Conservation (phyloP, 2,888 invertebrate species). For the Cryptophagus acutangulus region DNA sequence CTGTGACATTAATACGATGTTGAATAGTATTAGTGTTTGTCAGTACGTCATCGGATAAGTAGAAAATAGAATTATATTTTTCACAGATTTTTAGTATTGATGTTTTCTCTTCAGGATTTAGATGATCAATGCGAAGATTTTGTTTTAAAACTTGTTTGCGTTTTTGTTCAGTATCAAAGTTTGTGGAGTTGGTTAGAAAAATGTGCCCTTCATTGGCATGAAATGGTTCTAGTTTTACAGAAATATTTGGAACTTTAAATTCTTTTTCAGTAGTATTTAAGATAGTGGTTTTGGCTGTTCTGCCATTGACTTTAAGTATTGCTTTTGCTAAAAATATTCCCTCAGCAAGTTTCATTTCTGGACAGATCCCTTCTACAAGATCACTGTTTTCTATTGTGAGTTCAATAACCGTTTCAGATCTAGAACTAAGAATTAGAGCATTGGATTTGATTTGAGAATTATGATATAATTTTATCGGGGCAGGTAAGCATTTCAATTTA, state of each 20-base stretch:
- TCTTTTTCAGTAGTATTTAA: constrained; percentile 13
- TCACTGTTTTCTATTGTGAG: constrained; percentile 13
- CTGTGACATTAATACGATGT: too few relatives aligned
- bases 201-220: too few relatives aligned
- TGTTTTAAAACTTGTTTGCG: too few relatives aligned
- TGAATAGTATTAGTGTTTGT: too few relatives aligned
- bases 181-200: too few relatives aligned
- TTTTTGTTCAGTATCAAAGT: too few relatives aligned
- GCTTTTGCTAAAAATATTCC: constrained; percentile 12
- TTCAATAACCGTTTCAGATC: constrained; percentile 15
- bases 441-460: too few relatives aligned
- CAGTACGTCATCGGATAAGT: too few relatives aligned
- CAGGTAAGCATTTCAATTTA: constrained; percentile 3
- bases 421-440: constrained; percentile 5
- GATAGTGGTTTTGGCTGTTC: constrained; percentile 11
- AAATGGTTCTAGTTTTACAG: background rate
- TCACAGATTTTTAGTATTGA: constrained; percentile 18
- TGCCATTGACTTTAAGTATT: constrained; percentile 12
- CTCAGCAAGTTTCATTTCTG: constrained; percentile 8
- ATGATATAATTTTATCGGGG: constrained; percentile 9
- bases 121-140: too few relatives aligned
- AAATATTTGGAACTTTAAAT: too few relatives aligned
- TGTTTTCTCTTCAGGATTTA: background rate
- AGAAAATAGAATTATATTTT: too few relatives aligned
- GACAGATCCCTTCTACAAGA: constrained; percentile 13